Conservation (phyloP, 2,888 invertebrate species). For the Athalia circularis region DNA sequence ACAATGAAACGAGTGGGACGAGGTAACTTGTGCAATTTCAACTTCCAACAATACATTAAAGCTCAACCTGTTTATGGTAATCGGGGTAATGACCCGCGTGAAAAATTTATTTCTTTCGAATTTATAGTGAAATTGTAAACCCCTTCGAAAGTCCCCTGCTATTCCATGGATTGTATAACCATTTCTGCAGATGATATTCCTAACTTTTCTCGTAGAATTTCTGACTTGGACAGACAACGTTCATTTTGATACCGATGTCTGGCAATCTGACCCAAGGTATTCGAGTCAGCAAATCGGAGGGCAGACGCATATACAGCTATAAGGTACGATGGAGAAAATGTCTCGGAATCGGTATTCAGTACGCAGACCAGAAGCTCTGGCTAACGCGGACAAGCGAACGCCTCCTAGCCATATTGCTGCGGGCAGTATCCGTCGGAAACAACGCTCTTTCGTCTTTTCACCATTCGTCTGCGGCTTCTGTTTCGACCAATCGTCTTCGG, state of each 20-base stretch:
- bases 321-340: neutral
- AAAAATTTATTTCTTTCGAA: slow-evolving; percentile 19
- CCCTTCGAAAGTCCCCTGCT: too few species aligned
- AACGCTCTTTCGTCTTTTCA: slow-evolving; percentile 6
- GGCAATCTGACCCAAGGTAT: neutral
- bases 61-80: slow-evolving; percentile 42
- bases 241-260: neutral
- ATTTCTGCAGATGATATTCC: too few species aligned
- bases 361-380: slow-evolving; percentile 5
- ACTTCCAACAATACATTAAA: slow-evolving; percentile 36
- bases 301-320: neutral
- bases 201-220: too few species aligned
- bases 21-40: slow-evolving; percentile 19
- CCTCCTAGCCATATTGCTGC: slow-evolving; percentile 18
- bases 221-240: too few species aligned
- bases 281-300: slow-evolving; percentile 1
- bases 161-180: too few species aligned
- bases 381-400: slow-evolving; percentile 10
- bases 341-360: slow-evolving; percentile 13
- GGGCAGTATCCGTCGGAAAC: slow-evolving; percentile 17
- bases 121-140: slow-evolving; percentile 3
- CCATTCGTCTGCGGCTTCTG: neutral
- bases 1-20: neutral
- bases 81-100: slow-evolving; percentile 40
- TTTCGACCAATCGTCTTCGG: slow-evolving; percentile 1